Percentiles rank a stretch among this genome's conserved stretches.
phyloP scores from a whole-genome alignment of 2,888 invertebrate genomes.

The Dryomyza anilis region DNA sequence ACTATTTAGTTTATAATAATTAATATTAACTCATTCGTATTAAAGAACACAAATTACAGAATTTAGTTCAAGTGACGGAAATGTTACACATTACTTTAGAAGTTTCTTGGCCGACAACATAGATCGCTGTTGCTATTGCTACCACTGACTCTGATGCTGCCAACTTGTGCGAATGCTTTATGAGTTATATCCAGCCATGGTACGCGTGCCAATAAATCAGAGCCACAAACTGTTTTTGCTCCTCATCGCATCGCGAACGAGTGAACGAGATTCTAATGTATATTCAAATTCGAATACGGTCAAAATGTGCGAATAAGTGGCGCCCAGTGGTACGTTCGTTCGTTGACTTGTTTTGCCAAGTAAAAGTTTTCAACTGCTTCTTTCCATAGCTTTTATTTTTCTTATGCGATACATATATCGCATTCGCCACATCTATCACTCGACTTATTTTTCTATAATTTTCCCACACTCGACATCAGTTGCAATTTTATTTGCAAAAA shows the following conservation, averaged over 20 bases:
- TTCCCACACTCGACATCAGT: constrained; percentile 27
- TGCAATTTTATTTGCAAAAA: constrained; percentile 32
- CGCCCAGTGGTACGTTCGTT: no score
- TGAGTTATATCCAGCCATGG: background rate
- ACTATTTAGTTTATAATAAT: no score
- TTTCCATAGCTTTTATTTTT: constrained; percentile 8
- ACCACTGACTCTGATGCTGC: no score
- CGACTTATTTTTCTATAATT: constrained; percentile 39
- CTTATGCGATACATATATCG: background rate
- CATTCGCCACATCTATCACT: constrained; percentile 28
- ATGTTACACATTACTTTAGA: no score
- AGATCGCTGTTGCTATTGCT: no score
- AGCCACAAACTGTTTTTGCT: no score
- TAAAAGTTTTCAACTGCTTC: constrained; percentile 8
- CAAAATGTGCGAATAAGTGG: constrained; percentile 22
- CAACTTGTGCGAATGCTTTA: background rate
- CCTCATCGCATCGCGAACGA: no score
- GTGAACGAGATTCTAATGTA: constrained; percentile 28
- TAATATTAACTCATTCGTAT: no score
- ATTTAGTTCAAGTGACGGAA: no score
- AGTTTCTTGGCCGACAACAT: constrained; percentile 1
- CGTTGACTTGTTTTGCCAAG: background rate
- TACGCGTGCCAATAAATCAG: background rate
- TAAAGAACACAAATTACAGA: no score
- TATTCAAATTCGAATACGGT: constrained; percentile 41